phyloP scores from a whole-genome alignment of 1,140 invertebrate genomes.

The Drosophila sechellia region DNA sequence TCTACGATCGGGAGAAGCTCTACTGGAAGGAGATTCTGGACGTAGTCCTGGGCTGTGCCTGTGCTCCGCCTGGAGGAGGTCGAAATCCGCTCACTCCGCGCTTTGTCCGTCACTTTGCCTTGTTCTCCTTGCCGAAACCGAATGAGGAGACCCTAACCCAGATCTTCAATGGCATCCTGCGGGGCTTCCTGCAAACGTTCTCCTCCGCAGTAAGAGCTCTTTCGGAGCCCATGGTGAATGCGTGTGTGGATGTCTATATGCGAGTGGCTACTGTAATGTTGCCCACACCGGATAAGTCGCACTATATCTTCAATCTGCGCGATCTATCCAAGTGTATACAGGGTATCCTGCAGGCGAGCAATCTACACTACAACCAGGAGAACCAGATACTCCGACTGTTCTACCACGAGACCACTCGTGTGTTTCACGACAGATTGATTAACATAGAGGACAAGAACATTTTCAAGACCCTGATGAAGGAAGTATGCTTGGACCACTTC shows the following conservation, averaged over 20 bases:
- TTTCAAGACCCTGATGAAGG: slow-evolving; percentile 89
- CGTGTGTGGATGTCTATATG: slow-evolving; percentile 92
- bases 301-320: slow-evolving; percentile 96
- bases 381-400: slow-evolving; percentile 87
- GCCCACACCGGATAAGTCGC: slow-evolving; percentile 94
- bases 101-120: slow-evolving; percentile 94
- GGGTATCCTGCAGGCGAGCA: slow-evolving; percentile 91
- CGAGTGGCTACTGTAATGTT: slow-evolving; percentile 91
- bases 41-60: slow-evolving; percentile 92
- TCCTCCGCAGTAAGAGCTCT: slow-evolving; percentile 86
- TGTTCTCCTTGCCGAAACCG: slow-evolving; percentile 90
- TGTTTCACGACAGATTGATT: slow-evolving; percentile 95
- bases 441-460: slow-evolving; percentile 92
- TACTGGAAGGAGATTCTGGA: slow-evolving; percentile 95
- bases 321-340: slow-evolving; percentile 96
- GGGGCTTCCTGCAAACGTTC: slow-evolving; percentile 90
- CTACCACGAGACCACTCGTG: slow-evolving; percentile 94
- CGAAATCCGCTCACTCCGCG: slow-evolving; percentile 93
- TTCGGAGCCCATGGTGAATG: slow-evolving; percentile 90
- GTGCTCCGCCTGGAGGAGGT: slow-evolving; percentile 95
- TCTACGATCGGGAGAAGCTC: slow-evolving; percentile 94
- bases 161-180: slow-evolving; percentile 90
- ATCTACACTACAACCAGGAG: slow-evolving; percentile 84
- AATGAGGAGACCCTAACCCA: slow-evolving; percentile 90
- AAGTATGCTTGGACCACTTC: slow-evolving; percentile 87